These are phyloP conservation scores for Venustaconcha ellipsiformis DNA, from an alignment of 1,140 invertebrate genomes.

Conservation along the genomic window DNA sequence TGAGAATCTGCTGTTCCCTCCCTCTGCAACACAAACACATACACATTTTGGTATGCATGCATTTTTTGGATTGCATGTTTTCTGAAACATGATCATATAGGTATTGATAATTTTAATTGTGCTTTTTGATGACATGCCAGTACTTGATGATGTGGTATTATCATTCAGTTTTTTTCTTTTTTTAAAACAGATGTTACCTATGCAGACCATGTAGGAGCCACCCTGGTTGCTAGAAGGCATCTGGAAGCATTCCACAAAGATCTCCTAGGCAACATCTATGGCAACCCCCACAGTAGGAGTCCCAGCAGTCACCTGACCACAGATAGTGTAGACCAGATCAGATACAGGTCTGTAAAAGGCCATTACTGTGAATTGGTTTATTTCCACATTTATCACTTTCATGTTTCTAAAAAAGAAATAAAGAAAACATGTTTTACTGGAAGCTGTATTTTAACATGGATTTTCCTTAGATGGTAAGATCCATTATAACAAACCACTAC, in stretches of 20 bases:
- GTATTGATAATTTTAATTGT: too few species aligned
- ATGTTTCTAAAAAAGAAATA: background rate
- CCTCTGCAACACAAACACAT: too few species aligned
- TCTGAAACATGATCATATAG: too few species aligned
- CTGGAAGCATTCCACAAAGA: slow-evolving; percentile 79
- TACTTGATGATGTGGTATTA: background rate
- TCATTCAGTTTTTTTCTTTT: slow-evolving; percentile 1
- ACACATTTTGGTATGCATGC: too few species aligned
- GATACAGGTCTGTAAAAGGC: slow-evolving; percentile 76
- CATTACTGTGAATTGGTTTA: background rate
- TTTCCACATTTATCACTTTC: background rate
- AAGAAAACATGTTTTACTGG: background rate
- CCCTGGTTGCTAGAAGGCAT: slow-evolving; percentile 84
- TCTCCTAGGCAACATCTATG: slow-evolving; percentile 77
- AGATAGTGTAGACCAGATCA: slow-evolving; percentile 84
- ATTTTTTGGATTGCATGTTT: too few species aligned
- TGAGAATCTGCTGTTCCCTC: too few species aligned
- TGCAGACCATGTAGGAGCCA: slow-evolving; percentile 91
- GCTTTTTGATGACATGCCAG: too few species aligned
- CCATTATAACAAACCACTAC: background rate
- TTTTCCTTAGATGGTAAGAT: background rate
- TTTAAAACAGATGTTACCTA: slow-evolving; percentile 75
- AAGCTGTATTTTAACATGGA: background rate
- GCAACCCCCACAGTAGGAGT: slow-evolving; percentile 87
- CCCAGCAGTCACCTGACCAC: slow-evolving; percentile 79